Percentiles rank a stretch among this genome's conserved stretches.
Evolutionary conservation across 2,888 invertebrate species (phyloP).

Genomic region (Parnassius mnemosyne): DNA sequence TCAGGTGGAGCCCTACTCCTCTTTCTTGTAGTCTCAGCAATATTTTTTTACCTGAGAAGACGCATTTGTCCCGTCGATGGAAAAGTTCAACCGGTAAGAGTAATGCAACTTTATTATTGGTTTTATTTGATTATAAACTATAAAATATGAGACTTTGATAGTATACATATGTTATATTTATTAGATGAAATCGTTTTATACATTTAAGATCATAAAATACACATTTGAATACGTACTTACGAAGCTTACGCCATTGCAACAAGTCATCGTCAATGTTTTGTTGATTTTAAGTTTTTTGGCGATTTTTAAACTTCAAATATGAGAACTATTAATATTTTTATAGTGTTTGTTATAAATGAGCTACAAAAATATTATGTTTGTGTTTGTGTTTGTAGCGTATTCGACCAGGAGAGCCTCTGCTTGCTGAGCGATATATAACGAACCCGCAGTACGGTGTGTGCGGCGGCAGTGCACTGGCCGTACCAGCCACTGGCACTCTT

Average conservation of each 20-base stretch:
- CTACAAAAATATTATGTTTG: too few relatives aligned
- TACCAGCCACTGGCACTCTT: constrained; percentile 37
- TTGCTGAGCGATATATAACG: constrained; percentile 87
- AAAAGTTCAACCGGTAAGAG: constrained; percentile 67
- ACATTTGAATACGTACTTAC: constrained; percentile 7
- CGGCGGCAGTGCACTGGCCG: constrained; percentile 44
- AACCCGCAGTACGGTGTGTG: constrained; percentile 87
- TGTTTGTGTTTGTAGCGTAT: constrained; percentile 68
- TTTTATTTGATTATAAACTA: constrained; percentile 6
- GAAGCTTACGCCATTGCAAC: neutral
- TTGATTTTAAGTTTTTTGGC: neutral
- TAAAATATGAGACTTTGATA: constrained; percentile 10
- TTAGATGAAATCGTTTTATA: constrained; percentile 5
- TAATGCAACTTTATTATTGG: constrained; percentile 8
- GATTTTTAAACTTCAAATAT: neutral
- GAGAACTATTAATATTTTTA: constrained; percentile 1
- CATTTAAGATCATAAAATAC: constrained; percentile 5
- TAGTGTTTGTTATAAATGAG: constrained; percentile 23
- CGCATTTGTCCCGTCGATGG: constrained; percentile 62
- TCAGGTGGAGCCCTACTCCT: constrained; percentile 51
- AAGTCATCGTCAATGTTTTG: neutral
- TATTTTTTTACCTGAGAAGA: constrained; percentile 58
- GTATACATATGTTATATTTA: constrained; percentile 9
- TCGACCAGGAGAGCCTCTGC: constrained; percentile 81
- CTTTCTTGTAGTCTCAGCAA: constrained; percentile 46